phyloP scores from a whole-genome alignment of 2,113 vertebrate genomes.

The Ctenomys sociabilis region DNA sequence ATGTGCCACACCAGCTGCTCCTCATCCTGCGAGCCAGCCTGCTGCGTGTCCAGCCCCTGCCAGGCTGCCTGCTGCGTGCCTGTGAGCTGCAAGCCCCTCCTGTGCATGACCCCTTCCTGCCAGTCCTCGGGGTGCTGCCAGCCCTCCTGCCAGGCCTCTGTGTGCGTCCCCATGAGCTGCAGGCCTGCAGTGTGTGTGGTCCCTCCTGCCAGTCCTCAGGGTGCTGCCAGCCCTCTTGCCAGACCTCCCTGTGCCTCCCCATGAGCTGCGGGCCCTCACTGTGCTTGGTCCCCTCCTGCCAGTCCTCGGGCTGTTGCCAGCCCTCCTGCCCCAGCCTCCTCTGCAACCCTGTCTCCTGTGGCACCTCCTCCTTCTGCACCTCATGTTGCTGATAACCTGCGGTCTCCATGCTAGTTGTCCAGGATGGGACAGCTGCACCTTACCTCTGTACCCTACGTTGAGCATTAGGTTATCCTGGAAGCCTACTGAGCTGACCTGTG shows the following conservation, averaged over 20 bases:
- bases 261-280: no score
- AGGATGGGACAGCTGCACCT: background rate
- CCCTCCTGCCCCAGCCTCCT: background rate
- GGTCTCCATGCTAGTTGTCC: accelerated
- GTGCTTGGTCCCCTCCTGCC: background rate
- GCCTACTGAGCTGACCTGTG: background rate
- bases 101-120: no score
- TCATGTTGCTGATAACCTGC: background rate
- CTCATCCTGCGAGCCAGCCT: background rate
- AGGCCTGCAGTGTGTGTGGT: no score
- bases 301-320: background rate
- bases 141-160: no score
- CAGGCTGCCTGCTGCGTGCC: no score
- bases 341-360: background rate
- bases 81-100: no score
- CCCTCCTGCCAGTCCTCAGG: no score
- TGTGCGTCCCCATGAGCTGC: no score
- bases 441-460: background rate
- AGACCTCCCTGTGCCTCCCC: no score
- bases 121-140: no score
- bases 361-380: background rate
- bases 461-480: background rate
- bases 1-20: no score
- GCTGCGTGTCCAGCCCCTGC: background rate
- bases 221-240: no score